These are phyloP conservation scores for Octopus bimaculoides DNA, from an alignment of 1,140 invertebrate species.

Conservation along the genomic window DNA sequence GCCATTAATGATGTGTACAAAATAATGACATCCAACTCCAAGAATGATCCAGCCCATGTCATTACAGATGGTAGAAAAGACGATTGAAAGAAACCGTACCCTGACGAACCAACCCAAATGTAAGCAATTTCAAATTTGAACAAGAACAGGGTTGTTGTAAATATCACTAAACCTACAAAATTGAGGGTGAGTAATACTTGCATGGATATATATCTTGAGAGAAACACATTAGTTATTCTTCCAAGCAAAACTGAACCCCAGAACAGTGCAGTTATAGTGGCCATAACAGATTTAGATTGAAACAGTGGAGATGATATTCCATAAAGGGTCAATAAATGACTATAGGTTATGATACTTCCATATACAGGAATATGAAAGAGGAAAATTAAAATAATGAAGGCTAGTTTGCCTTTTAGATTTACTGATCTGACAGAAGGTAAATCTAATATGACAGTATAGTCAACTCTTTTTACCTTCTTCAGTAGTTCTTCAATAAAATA, in stretches of 20 bases:
- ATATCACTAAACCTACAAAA: conserved; percentile 13
- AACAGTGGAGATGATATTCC: conserved; percentile 14
- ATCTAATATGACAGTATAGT: not conserved
- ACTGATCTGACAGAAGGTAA: not conserved
- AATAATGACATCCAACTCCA: not conserved
- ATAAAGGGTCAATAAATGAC: conserved; percentile 17
- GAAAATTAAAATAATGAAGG: conserved; percentile 13
- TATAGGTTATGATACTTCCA: conserved; percentile 17
- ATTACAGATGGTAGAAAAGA: conserved; percentile 17
- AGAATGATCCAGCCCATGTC: not conserved
- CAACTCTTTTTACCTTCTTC: not conserved
- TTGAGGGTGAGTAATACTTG: conserved; percentile 9
- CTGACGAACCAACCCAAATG: conserved; percentile 21
- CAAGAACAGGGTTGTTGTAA: not conserved
- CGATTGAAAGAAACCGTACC: conserved; percentile 17
- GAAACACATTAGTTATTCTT: conserved; percentile 11
- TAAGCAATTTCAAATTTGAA: not conserved
- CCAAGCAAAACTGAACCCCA: conserved; percentile 19
- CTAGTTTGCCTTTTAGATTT: not conserved
- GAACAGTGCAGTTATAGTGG: conserved; percentile 16
- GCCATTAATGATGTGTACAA: not conserved
- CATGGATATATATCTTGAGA: conserved; percentile 12
- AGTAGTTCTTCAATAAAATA: conserved; percentile 7
- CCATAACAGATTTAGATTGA: conserved; percentile 15
- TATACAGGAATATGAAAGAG: conserved; percentile 20